phyloP scores from a whole-genome alignment of 92 coral and sea anemone species.

The Palythoa grandis region DNA sequence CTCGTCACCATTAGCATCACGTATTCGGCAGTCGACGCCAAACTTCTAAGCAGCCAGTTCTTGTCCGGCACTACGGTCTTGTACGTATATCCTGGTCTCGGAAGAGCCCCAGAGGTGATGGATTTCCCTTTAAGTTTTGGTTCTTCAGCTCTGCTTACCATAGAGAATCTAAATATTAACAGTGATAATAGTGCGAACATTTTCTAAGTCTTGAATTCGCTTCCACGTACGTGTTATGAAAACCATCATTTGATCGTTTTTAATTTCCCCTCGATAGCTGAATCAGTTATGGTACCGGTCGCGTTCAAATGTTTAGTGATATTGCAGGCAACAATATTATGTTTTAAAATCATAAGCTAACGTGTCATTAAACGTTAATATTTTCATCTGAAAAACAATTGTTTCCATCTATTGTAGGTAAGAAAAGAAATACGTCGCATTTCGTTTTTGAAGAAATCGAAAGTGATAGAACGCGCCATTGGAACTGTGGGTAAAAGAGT shows the following conservation, averaged over 20 bases:
- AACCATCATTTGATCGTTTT: not conserved
- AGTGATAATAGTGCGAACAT: not conserved
- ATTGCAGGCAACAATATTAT: not conserved
- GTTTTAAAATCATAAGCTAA: not conserved
- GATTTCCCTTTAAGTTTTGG: conserved; percentile 29
- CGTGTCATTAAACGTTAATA: not conserved
- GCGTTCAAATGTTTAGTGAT: not conserved
- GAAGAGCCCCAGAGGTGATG: conserved; percentile 13
- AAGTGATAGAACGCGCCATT: not conserved
- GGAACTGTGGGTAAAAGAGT: conserved; percentile 19
- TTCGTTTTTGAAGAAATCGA: not conserved
- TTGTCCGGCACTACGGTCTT: conserved; percentile 52
- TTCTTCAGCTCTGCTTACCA: not conserved
- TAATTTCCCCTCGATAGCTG: not conserved
- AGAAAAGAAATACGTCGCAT: not conserved
- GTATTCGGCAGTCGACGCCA: conserved; percentile 61
- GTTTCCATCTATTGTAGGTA: not conserved
- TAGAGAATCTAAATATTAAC: not conserved
- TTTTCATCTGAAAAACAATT: conserved; percentile 9
- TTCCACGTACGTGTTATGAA: conserved; percentile 1
- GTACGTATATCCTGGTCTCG: conserved; percentile 38
- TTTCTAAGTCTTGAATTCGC: not conserved
- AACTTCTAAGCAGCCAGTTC: conserved; percentile 78
- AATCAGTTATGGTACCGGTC: conserved; percentile 22
- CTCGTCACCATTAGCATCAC: conserved; percentile 57